Conservation (phyloP, 2,113 vertebrate genomes). For the Phycodurus eques region DNA sequence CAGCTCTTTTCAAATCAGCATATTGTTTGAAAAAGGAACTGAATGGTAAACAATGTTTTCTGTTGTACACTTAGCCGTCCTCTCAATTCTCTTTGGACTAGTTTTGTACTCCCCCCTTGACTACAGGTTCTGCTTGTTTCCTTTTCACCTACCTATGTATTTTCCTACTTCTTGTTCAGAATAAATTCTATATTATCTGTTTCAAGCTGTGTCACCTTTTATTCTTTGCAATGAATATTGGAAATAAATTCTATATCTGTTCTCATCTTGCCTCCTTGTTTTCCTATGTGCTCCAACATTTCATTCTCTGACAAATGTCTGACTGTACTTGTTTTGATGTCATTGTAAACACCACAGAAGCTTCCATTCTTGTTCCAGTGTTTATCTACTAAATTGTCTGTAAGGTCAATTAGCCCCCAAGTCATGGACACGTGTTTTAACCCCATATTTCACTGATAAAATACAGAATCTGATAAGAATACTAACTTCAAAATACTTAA, state of each 20-base stretch:
- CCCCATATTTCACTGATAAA: too few relatives aligned
- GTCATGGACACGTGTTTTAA: background rate
- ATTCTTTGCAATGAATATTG: slow-evolving; percentile 72
- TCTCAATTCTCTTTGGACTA: slow-evolving; percentile 89
- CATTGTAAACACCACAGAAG: background rate
- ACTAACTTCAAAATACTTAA: too few relatives aligned
- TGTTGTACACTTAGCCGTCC: slow-evolving; percentile 85
- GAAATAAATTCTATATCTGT: slow-evolving; percentile 74
- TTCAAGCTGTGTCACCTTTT: slow-evolving; percentile 85
- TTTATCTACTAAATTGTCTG: too few relatives aligned
- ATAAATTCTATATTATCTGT: slow-evolving; percentile 98
- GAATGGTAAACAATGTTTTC: slow-evolving; percentile 96
- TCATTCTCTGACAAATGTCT: background rate
- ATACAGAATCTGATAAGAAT: too few relatives aligned
- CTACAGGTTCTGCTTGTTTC: slow-evolving; percentile 95
- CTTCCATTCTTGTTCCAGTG: background rate
- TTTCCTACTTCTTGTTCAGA: slow-evolving; percentile 99
- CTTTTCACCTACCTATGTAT: slow-evolving; percentile 93
- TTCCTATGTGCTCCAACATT: slow-evolving; percentile 2
- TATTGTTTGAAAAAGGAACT: slow-evolving; percentile 81
- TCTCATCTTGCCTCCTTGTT: slow-evolving; percentile 42
- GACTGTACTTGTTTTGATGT: background rate
- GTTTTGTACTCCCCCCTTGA: slow-evolving; percentile 76
- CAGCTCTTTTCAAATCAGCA: slow-evolving; percentile 94
- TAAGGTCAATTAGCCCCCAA: too few relatives aligned